These are phyloP conservation scores for Chrysochloris asiatica DNA, from an alignment of 2,113 vertebrate species.

Conservation along the genomic window DNA sequence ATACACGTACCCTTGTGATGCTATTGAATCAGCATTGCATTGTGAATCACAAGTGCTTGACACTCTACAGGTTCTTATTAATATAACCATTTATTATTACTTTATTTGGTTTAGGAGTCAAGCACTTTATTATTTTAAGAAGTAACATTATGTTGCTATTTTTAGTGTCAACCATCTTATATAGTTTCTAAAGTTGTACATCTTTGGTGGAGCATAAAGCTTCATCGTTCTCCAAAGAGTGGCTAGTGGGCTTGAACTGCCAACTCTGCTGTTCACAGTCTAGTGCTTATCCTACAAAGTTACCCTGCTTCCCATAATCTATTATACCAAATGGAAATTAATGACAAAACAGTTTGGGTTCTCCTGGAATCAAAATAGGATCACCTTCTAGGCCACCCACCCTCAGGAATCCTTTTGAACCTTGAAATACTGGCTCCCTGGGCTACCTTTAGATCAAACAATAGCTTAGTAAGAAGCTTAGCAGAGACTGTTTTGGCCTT, in stretches of 20 bases:
- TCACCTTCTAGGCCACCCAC: background rate
- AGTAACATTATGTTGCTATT: no score
- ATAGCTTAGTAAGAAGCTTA: background rate
- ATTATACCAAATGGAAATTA: background rate
- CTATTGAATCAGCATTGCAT: no score
- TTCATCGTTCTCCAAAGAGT: no score
- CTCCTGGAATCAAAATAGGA: background rate
- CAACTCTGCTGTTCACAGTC: no score
- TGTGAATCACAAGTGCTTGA: background rate
- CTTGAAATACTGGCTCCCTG: background rate
- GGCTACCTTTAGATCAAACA: background rate
- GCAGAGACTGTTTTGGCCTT: background rate
- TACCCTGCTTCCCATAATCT: no score
- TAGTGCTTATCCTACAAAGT: no score
- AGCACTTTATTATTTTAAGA: background rate
- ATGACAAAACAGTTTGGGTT: background rate
- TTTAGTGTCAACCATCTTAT: no score
- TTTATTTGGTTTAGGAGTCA: conserved; percentile 12
- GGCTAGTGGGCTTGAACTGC: no score
- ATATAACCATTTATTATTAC: background rate
- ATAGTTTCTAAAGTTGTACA: no score
- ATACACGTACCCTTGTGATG: no score
- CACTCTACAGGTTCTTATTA: background rate
- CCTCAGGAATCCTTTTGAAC: background rate
- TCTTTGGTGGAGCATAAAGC: no score